phyloP scores from a whole-genome alignment of 1,140 invertebrate genomes.

The Drosophila ambigua region DNA sequence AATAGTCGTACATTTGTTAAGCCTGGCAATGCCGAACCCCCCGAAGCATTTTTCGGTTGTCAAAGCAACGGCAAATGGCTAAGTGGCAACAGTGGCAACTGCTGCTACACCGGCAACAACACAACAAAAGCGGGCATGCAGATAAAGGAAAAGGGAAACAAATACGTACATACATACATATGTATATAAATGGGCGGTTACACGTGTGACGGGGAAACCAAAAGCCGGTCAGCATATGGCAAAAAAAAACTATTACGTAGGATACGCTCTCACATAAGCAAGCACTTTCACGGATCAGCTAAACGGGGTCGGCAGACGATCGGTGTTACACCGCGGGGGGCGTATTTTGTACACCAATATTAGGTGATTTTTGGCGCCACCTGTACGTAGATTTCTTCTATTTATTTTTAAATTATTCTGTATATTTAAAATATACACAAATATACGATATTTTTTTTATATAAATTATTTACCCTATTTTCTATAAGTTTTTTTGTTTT shows the following conservation, averaged over 20 bases:
- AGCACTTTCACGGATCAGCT: neutral
- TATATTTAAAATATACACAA: too few species aligned
- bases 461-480: too few species aligned
- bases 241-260: constrained; percentile 14
- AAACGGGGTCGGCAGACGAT: neutral
- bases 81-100: constrained; percentile 32
- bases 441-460: too few species aligned
- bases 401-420: too few species aligned
- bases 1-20: constrained; percentile 13
- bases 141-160: constrained; percentile 16
- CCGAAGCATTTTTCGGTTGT: constrained; percentile 33
- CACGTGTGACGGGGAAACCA: constrained; percentile 15
- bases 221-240: constrained; percentile 48
- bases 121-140: constrained; percentile 21
- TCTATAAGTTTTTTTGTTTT: too few species aligned
- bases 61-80: constrained; percentile 47
- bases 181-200: too few species aligned
- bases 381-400: too few species aligned
- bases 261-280: constrained; percentile 4
- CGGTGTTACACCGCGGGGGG: too few species aligned
- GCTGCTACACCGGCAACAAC: constrained; percentile 41
- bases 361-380: too few species aligned
- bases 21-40: constrained; percentile 51
- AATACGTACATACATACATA: neutral
- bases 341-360: too few species aligned